Evolutionary conservation across 2,888 invertebrate species (phyloP), one percentile per base, ranked within the genome.

Genomic region (Diarsia brunnea): DNA sequence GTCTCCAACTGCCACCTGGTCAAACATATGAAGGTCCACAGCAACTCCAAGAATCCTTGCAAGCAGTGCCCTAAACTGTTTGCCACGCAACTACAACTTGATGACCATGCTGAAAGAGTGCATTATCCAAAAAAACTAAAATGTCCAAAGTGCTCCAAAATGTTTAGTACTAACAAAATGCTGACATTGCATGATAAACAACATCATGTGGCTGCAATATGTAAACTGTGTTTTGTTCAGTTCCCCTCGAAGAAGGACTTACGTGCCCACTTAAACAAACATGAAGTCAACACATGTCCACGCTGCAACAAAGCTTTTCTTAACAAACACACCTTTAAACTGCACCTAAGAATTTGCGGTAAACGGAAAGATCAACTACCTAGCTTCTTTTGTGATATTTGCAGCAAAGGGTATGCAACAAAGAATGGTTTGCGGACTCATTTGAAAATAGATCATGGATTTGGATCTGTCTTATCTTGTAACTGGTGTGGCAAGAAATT

Each of bases 401-500:
- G 96, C 63, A 88, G 87, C 5, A 94, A 94, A 86, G 91, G 93
- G 38, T 96, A 95, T 74, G 87, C 89, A 0, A 88, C 91, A 10
- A 95, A 95, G 71, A 92, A 92, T 64, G 91, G 93, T 27, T 83
- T 95, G 73, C 88, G 93, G 5, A 89, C 92, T 1, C 95, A 95
- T 89, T 82, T 95, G 64, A 94, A 91, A 86, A 92, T 87, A 0
- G 92, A 92, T 55, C 95, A 95, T 82, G 93, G 93, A 1, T 95
- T 94, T 80, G 95, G 95, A 4, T 87, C 90, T 67, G 90, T 92
- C 0, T 69, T 93, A 0, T 78, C 90, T n/a, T 95, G 95, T 75
- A 90, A 89, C n/a, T 95, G 94, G 94, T 95, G 95, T 76, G 88
- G 86, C 0, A 95, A 95, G 74, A 94, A 94, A 81, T 95, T 92